Evolutionary conservation across 1,140 invertebrate genomes (phyloP), one percentile per base, ranked within the genome.

Genomic region (Oreohelix idahoensis): DNA sequence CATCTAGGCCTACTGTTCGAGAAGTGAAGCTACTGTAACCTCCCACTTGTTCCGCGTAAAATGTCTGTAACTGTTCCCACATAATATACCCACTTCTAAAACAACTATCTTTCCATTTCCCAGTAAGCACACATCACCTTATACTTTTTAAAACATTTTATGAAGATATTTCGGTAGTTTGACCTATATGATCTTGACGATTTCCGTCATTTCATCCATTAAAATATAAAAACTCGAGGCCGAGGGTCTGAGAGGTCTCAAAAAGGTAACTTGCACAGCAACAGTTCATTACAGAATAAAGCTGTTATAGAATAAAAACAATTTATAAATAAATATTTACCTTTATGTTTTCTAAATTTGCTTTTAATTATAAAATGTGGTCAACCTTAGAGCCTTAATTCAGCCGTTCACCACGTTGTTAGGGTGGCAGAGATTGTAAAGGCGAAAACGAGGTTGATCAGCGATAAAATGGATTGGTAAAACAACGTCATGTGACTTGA

Each of bases 391-490:
- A 76, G 45, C 74, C 42, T n/a, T 1, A 20, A 1, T n/a, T n/a
- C n/a, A 23, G 39, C 4, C 26, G 23, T 66, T 13, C 53, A 71
- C 79, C 79, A 80, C 79, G 79, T 80, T 71, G 66, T 80, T n/a
- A 80, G 63, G 79, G 79, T 71, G 63, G 79, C 42, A 35, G 79
- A 45, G 74, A 71, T 49, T 49, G 79, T 32, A 71, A 80, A 29
- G 45, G 39, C 58, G 77, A 79, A 39, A 79, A 45, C 79, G 79
- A 80, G 79, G 79, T 71, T 80, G 13, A 26, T n/a, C 49, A 79
- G 58, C 77, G 71, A 66, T 35, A 63, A 66, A 38, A 35, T 13
- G 32, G 32, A 35, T 53, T 76, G 74, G 32, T 66, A 45, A 66
- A 58, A 36, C 38, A 0, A 36, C 1, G 77, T 63, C 77, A 79